Evolutionary conservation across 2,113 vertebrate genomes (phyloP), one percentile per base, ranked within the genome.

Genomic region (Phylloscopus trochilus): DNA sequence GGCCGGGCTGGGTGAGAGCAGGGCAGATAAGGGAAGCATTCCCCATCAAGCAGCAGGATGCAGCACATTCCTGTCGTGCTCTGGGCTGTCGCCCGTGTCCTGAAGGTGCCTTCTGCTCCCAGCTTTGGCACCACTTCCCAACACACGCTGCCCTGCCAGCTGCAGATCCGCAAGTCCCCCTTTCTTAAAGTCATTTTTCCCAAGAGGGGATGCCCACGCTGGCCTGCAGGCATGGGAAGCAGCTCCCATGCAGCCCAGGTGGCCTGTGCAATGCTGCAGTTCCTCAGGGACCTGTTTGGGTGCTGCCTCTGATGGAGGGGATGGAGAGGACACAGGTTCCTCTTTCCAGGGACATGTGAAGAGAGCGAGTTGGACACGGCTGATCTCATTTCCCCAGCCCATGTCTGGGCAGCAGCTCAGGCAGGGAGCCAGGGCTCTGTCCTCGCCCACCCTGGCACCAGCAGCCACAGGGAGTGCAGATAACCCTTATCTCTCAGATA

Each of bases 21-120:
- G 86, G 73, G 41, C 84, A 96, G 97, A 98, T 98, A 98, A 97
- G 94, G 75, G 62, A 90, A 92, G 89, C 97, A 83, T 90, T 95
- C 95, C 67, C 95, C 44, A 46, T 33, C 83, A 92, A 89, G 79
- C 84, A 93, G 86, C 47, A 96, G 86, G 35, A 75, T 66, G 66
- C 73, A 62, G 73, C 67, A 76, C 96, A 94, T 95, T 96, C 92
- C 66, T 90, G 72, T 49, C 76, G 0, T 93, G 88, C 72, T 90
- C 79, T 3, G 6, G 56, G 47, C 76, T 95, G 92, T 75, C 5
- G 0, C 73, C 73, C 13, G 60, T 93, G 92, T 86, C 93, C 95
- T 78, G 69, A 93, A 83, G 85, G 88, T 93, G 88, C 93, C 88
- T 43, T 68, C 44, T 18, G 73, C 56, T 86, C 72, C 23, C 1